Conservation (phyloP, 1,140 invertebrate genomes). For the Helicoverpa armigera region DNA sequence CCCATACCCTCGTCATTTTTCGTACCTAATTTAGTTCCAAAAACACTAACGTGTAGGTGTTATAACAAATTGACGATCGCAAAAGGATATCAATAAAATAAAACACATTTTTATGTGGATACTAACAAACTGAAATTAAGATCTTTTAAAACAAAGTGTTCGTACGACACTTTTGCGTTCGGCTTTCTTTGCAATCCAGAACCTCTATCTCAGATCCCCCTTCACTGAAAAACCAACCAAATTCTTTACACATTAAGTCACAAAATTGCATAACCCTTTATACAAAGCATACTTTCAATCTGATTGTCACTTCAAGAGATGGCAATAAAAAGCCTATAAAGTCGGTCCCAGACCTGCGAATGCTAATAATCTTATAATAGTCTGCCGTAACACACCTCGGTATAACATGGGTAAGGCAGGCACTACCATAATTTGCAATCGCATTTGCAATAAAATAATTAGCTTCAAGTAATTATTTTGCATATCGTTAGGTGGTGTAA, state of each 20-base stretch:
- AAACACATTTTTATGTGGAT: conserved; percentile 38
- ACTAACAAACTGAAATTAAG: conserved; percentile 54
- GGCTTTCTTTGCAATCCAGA: not conserved
- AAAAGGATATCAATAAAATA: conserved; percentile 46
- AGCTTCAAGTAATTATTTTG: conserved; percentile 9
- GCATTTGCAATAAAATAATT: conserved; percentile 28
- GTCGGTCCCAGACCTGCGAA: conserved; percentile 16
- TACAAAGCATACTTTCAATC: conserved; percentile 2
- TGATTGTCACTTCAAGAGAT: conserved; percentile 51
- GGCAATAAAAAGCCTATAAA: conserved; percentile 45
- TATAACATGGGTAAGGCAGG: conserved; percentile 7
- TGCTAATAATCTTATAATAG: conserved; percentile 45
- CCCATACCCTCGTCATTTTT: conserved; percentile 39
- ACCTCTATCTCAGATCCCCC: not conserved
- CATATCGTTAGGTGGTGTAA: conserved; percentile 19
- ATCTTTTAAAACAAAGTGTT: conserved; percentile 46
- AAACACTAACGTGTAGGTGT: conserved; percentile 42
- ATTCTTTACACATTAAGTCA: not conserved
- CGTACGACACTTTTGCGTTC: conserved; percentile 44
- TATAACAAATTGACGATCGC: conserved; percentile 44
- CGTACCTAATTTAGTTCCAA: conserved; percentile 36
- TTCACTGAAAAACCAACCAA: not conserved
- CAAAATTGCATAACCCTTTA: not conserved
- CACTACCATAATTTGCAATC: not conserved
- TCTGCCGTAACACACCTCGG: conserved; percentile 10